Percentiles rank a stretch among this genome's conserved stretches.
phyloP scores from a whole-genome alignment of 1,140 invertebrate genomes.

The Meteorus sp. region DNA sequence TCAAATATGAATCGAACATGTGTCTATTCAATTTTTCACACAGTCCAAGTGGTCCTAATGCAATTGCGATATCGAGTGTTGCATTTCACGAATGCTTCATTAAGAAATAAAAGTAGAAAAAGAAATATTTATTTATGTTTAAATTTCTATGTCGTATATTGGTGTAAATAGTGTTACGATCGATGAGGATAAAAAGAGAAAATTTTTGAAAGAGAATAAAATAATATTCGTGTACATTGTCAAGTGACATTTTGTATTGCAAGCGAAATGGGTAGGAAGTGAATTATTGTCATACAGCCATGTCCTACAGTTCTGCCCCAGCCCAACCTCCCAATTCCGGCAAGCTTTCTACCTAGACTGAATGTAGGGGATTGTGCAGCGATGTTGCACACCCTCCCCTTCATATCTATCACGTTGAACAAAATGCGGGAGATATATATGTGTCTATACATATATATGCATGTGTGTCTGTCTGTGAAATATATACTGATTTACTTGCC shows the following conservation, averaged over 20 bases:
- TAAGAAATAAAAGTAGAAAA: no score
- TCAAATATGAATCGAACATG: no score
- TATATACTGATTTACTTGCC: no score
- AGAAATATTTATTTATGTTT: no score
- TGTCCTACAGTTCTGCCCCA: not conserved
- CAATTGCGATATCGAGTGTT: no score
- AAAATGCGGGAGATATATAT: not conserved
- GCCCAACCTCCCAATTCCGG: not conserved
- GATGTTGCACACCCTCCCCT: constrained; percentile 12
- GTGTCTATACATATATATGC: no score
- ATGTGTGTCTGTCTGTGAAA: no score
- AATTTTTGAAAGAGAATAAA: constrained; percentile 26
- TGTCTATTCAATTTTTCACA: no score
- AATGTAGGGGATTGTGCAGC: not conserved
- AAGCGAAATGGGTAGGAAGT: constrained; percentile 50
- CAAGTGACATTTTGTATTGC: constrained; percentile 45
- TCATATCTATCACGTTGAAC: not conserved
- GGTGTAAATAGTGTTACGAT: constrained; percentile 3
- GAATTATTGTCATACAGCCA: constrained; percentile 46
- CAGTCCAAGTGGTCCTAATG: no score
- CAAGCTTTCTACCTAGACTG: constrained; percentile 10
- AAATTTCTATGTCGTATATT: no score
- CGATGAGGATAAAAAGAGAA: constrained; percentile 24
- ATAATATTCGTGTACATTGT: constrained; percentile 38
- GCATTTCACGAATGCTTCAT: no score